Evolutionary conservation across 30 jellyfish, hydroid and myxozoan genomes (phyloP).

Genomic region (Cassiopea andromeda): DNA sequence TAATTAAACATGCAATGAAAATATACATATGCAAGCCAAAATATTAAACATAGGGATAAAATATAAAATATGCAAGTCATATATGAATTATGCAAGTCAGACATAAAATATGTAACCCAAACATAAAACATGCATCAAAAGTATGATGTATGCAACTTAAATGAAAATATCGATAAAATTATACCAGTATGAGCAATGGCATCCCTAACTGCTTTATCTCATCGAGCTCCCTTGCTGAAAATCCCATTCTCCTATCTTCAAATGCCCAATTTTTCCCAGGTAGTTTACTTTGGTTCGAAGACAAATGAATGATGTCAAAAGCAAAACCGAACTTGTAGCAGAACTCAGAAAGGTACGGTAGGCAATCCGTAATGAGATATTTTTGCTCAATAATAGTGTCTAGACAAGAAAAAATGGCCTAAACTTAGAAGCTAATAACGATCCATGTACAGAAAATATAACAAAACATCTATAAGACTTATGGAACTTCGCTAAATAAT

Average conservation of each 20-base stretch:
- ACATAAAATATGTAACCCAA: no score
- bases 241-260: slow-evolving; percentile 13
- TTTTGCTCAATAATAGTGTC: slow-evolving; percentile 35
- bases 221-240: slow-evolving; percentile 15
- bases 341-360: slow-evolving; percentile 30
- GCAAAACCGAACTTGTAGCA: slow-evolving; percentile 40
- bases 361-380: slow-evolving; percentile 30
- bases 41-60: no score
- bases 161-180: background rate
- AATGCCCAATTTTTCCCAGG: slow-evolving; percentile 22
- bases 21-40: no score
- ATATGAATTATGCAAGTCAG: no score
- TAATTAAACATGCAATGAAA: no score
- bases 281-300: background rate
- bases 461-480: no score
- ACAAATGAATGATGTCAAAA: slow-evolving; percentile 51
- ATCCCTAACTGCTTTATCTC: slow-evolving; percentile 44
- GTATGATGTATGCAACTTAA: no score
- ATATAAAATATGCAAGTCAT: no score
- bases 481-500: no score
- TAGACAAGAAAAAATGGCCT: background rate
- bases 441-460: no score
- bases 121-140: no score
- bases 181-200: slow-evolving; percentile 37
- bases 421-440: no score